Conservation (phyloP, 2,888 invertebrate species). For the Melanostoma mellinum region DNA sequence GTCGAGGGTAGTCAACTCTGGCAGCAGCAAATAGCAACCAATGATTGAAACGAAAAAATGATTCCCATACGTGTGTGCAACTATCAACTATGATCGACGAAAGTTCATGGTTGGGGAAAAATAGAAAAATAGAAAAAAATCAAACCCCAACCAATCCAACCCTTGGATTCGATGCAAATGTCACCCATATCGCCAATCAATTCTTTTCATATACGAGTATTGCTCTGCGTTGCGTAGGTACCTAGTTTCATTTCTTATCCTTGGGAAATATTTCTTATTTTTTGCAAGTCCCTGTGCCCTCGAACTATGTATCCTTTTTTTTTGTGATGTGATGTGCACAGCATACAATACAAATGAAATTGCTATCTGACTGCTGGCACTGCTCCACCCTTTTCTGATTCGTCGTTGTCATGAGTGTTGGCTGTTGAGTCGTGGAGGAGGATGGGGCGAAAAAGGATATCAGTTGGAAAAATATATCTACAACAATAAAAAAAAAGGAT, state of each 20-base stretch:
- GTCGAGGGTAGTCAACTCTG: background rate
- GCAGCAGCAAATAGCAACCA: constrained; percentile 11
- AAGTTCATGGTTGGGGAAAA: constrained; percentile 19
- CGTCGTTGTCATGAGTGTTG: constrained; percentile 59
- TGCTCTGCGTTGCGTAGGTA: constrained; percentile 21
- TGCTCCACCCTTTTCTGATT: constrained; percentile 72
- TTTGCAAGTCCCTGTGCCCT: constrained; percentile 29
- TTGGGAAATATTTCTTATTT: constrained; percentile 20
- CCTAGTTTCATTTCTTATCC: constrained; percentile 7
- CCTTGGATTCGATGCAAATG: constrained; percentile 43
- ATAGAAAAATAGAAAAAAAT: constrained; percentile 3
- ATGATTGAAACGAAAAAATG: constrained; percentile 28
- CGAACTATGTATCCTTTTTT: constrained; percentile 45
- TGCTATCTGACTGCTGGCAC: constrained; percentile 53
- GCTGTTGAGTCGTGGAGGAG: background rate
- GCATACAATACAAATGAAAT: constrained; percentile 65
- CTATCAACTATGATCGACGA: background rate
- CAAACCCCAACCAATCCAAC: constrained; percentile 57
- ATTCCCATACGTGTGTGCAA: constrained; percentile 37
- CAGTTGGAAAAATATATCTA: constrained; percentile 41
- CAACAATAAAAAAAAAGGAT: constrained; percentile 37
- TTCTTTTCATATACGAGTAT: constrained; percentile 36
- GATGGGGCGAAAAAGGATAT: constrained; percentile 30
- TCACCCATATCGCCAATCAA: constrained; percentile 53
- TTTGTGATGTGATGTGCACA: constrained; percentile 18